Conservation (phyloP, 2,113 vertebrate genomes). For the Zingel zingel region DNA sequence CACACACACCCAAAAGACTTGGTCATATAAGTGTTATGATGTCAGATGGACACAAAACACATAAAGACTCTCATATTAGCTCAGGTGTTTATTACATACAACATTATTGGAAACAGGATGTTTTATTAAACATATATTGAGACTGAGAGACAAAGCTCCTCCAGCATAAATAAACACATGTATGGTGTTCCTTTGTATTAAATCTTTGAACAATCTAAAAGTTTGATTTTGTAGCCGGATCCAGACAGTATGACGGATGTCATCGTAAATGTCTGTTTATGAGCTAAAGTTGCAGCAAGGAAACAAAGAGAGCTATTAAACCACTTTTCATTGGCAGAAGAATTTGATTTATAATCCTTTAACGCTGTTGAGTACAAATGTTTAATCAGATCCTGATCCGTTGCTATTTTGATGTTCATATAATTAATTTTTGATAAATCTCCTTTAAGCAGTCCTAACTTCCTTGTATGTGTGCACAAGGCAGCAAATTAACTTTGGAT, state of each 20-base stretch:
- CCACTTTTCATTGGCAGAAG: constrained; percentile 12
- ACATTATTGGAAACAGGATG: constrained; percentile 45
- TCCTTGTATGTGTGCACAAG: not conserved
- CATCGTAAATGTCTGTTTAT: constrained; percentile 31
- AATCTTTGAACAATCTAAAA: constrained; percentile 22
- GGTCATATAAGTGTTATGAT: constrained; percentile 49
- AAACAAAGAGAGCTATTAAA: constrained; percentile 34
- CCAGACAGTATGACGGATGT: constrained; percentile 27
- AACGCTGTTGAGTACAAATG: constrained; percentile 9
- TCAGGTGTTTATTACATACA: constrained; percentile 61
- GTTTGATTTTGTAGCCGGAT: constrained; percentile 7
- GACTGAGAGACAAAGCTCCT: not conserved
- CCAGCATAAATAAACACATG: constrained; percentile 33
- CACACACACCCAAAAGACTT: constrained; percentile 33
- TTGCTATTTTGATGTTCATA: not conserved
- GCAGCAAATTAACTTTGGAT: not conserved
- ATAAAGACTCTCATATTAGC: constrained; percentile 58
- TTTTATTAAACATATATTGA: constrained; percentile 30
- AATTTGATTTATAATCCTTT: constrained; percentile 3
- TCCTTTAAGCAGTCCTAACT: not conserved
- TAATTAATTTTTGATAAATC: not conserved
- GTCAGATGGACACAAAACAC: constrained; percentile 51
- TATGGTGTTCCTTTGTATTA: not conserved
- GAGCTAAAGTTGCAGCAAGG: constrained; percentile 18
- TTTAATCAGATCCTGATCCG: constrained; percentile 3